phyloP scores from a whole-genome alignment of 2,113 vertebrate species.

The Thamnaconus septentrionalis region DNA sequence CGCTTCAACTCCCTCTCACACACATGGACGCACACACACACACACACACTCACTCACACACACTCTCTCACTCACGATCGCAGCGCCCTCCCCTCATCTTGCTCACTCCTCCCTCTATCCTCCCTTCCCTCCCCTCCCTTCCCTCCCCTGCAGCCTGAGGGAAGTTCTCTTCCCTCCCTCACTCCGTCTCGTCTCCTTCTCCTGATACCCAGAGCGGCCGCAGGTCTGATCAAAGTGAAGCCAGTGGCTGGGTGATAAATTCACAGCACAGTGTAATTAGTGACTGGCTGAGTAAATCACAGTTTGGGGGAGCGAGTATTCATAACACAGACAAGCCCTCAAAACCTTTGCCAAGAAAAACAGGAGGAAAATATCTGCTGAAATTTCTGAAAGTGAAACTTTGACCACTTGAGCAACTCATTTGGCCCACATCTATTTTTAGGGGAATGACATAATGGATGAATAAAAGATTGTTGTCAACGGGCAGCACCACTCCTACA shows the following conservation, averaged over 20 bases:
- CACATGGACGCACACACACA: slow-evolving; percentile 26
- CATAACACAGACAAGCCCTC: slow-evolving; percentile 1
- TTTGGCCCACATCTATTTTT: too few species aligned
- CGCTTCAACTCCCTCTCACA: slow-evolving; percentile 24
- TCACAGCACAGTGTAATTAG: slow-evolving; percentile 26
- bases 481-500: too few species aligned
- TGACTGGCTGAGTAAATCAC: slow-evolving; percentile 24
- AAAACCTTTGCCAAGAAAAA: too few species aligned
- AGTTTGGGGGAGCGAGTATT: slow-evolving; percentile 8
- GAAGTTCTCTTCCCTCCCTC: not conserved
- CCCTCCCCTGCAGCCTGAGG: slow-evolving; percentile 11
- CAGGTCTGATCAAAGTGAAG: slow-evolving; percentile 23
- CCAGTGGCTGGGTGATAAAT: slow-evolving; percentile 17
- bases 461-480: too few species aligned
- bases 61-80: slow-evolving; percentile 27
- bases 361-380: too few species aligned
- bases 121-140: slow-evolving; percentile 7
- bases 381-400: too few species aligned
- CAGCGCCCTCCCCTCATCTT: slow-evolving; percentile 37
- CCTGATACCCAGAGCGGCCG: slow-evolving; percentile 11
- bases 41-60: slow-evolving; percentile 27
- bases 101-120: slow-evolving; percentile 49
- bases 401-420: too few species aligned
- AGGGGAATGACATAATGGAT: too few species aligned
- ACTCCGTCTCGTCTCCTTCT: slow-evolving; percentile 15